A percentile compares a stretch with the other conserved stretches of the same genome.
Conservation (phyloP, 2,797 vertebrate species). For the Selene dorsalis region DNA sequence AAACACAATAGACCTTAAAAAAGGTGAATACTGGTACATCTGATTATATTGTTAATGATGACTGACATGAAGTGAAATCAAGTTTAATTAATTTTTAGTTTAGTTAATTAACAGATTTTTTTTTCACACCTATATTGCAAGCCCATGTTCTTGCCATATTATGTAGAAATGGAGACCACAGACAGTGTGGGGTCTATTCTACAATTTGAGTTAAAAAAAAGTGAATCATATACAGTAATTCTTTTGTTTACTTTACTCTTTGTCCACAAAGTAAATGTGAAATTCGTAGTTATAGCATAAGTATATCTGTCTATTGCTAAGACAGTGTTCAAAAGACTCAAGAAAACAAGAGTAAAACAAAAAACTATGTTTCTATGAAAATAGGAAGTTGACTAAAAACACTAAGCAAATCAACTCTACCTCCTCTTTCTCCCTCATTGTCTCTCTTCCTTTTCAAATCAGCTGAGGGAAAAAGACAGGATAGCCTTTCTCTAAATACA, state of each 20-base stretch:
- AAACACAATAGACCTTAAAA: not conserved
- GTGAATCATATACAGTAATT: not conserved
- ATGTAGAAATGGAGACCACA: not conserved
- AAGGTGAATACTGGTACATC: not conserved
- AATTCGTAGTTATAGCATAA: not conserved
- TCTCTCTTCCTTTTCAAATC: slow-evolving; percentile 79
- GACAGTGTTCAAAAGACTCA: not conserved
- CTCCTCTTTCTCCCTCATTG: slow-evolving; percentile 70
- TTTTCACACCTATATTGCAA: not conserved
- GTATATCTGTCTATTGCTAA: not conserved
- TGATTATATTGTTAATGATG: not conserved
- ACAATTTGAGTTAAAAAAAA: not conserved
- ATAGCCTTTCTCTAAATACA: slow-evolving; percentile 71
- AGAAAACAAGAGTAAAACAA: not conserved
- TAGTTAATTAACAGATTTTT: not conserved
- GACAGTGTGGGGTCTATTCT: not conserved
- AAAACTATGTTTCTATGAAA: slow-evolving; percentile 38
- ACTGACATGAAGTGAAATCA: not conserved
- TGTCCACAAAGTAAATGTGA: not conserved
- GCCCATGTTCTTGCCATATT: not conserved
- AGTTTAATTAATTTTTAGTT: too few relatives aligned
- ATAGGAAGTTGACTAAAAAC: slow-evolving; percentile 73
- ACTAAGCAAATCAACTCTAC: slow-evolving; percentile 64
- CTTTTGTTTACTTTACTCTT: not conserved
- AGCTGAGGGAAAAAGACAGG: slow-evolving; percentile 64